A percentile compares a stretch with the other conserved stretches of the same genome.
phyloP scores from a whole-genome alignment of 2,888 invertebrate species.

The Geotrupes spiniger region DNA sequence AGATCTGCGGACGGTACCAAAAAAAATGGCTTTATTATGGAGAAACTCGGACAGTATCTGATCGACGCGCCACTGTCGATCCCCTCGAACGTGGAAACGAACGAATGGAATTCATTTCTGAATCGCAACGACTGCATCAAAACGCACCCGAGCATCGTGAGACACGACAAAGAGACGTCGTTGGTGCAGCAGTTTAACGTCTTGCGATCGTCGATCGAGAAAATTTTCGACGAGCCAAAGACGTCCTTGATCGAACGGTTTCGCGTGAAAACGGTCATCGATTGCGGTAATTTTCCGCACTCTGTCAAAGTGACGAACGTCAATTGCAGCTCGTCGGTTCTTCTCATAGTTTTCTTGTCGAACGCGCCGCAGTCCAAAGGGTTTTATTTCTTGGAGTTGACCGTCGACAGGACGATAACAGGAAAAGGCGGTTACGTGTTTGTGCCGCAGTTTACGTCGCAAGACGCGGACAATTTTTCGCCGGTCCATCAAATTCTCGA shows the following conservation, averaged over 20 bases:
- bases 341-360: conserved; percentile 55
- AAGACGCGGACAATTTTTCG: conserved; percentile 38
- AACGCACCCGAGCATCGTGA: conserved; percentile 70
- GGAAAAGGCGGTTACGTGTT: conserved; percentile 56
- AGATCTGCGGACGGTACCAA: conserved; percentile 38
- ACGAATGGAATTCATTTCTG: conserved; percentile 76
- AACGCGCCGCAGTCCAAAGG: conserved; percentile 47
- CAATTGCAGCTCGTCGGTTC: conserved; percentile 53
- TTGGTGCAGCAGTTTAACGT: conserved; percentile 77
- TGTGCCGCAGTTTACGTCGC: conserved; percentile 53
- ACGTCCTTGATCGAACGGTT: conserved; percentile 64
- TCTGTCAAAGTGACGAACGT: conserved; percentile 53
- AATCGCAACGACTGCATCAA: conserved; percentile 70
- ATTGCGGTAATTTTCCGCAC: conserved; percentile 31
- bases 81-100: conserved; percentile 66
- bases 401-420: conserved; percentile 48
- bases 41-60: conserved; percentile 88
- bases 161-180: conserved; percentile 72
- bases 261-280: conserved; percentile 54
- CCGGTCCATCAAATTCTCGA: conserved; percentile 59
- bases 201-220: conserved; percentile 63
- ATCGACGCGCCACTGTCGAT: conserved; percentile 71
- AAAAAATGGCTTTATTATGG: conserved; percentile 71
- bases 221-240: conserved; percentile 66
- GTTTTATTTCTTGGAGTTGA: conserved; percentile 53